Conservation (phyloP, 2,888 invertebrate genomes). For the Biston stratarius region DNA sequence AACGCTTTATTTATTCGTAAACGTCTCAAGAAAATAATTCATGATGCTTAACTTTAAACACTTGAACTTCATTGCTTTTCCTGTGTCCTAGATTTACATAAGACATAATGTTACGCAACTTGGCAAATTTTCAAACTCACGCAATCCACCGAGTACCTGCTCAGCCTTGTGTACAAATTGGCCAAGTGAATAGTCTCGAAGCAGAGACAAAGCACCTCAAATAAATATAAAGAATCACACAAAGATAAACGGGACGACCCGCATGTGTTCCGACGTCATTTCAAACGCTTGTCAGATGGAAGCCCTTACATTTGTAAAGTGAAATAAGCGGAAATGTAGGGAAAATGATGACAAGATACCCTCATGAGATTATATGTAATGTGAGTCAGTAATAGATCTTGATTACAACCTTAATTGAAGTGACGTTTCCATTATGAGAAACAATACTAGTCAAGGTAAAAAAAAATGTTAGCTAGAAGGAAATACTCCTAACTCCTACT, state of each 20-base stretch:
- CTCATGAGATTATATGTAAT: constrained; percentile 17
- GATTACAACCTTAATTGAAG: neutral
- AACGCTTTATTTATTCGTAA: no score
- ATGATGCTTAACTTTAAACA: no score
- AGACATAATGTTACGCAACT: no score
- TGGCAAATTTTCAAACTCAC: neutral
- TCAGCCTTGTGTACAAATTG: neutral
- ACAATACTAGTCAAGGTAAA: no score
- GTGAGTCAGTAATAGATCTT: constrained; percentile 1
- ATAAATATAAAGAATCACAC: constrained; percentile 27
- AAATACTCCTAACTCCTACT: no score
- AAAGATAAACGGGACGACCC: constrained; percentile 27
- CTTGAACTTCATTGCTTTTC: neutral
- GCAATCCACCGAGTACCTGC: neutral
- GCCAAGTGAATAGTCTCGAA: neutral
- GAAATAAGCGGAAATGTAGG: constrained; percentile 34
- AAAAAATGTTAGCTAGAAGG: no score
- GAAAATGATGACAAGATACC: constrained; percentile 27
- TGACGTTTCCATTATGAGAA: no score
- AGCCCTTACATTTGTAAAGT: constrained; percentile 36
- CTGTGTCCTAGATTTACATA: no score
- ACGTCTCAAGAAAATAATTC: neutral
- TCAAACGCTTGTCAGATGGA: constrained; percentile 34
- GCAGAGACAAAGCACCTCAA: constrained; percentile 13
- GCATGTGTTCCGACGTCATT: constrained; percentile 25